phyloP scores from a whole-genome alignment of 2,113 vertebrate species.

The Electrona antarctica region DNA sequence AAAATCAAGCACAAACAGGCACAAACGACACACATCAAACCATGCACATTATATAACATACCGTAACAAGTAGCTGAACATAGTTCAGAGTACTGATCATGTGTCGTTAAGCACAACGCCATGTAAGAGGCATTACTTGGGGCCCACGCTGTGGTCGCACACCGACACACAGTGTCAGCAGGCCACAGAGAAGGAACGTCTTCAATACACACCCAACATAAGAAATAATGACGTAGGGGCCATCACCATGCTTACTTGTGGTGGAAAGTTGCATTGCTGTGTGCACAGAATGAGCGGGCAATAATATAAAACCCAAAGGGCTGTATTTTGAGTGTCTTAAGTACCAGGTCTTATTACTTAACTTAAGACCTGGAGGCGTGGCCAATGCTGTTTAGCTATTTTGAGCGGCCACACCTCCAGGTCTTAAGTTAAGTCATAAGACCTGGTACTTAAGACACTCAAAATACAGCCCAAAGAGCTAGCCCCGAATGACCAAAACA shows the following conservation, averaged over 20 bases:
- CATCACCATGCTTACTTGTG: slow-evolving; percentile 50
- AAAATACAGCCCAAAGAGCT: too few relatives aligned
- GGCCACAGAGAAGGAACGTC: slow-evolving; percentile 90
- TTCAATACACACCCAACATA: slow-evolving; percentile 66
- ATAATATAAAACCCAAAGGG: too few relatives aligned
- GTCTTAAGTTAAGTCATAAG: too few relatives aligned
- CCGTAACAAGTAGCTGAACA: slow-evolving; percentile 92
- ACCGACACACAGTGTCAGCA: slow-evolving; percentile 91
- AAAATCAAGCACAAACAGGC: slow-evolving; percentile 44
- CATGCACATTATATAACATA: slow-evolving; percentile 67
- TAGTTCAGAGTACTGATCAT: slow-evolving; percentile 95
- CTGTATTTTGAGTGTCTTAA: too few relatives aligned
- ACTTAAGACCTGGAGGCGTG: too few relatives aligned
- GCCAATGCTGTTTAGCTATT: too few relatives aligned
- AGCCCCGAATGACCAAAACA: too few relatives aligned
- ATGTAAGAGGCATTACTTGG: slow-evolving; percentile 94
- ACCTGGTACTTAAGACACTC: too few relatives aligned
- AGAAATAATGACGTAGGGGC: slow-evolving; percentile 68
- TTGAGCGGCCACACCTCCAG: too few relatives aligned
- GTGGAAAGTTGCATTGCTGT: not conserved
- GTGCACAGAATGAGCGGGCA: too few relatives aligned
- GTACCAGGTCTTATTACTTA: too few relatives aligned
- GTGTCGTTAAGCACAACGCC: slow-evolving; percentile 95
- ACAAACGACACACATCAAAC: slow-evolving; percentile 71
- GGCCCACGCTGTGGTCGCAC: slow-evolving; percentile 85